Base-by-base conservation (phyloP, 2,113 vertebrate species). In the Lota lota region DNA sequence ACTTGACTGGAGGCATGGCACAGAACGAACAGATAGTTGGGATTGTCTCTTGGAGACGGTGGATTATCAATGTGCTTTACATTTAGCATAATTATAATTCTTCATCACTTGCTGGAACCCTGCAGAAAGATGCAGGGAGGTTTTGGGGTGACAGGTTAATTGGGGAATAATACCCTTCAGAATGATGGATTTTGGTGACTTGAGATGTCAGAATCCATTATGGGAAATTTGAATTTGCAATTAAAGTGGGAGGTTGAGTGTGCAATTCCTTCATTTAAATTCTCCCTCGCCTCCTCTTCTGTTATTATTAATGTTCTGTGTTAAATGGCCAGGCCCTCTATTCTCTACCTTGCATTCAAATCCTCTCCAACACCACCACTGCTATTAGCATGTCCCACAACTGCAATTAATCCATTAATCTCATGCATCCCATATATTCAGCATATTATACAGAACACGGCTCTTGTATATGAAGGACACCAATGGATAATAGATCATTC, bases 161-260 rank as follows among this genome's bases (percentile, higher is more conserved):
- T 92, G 91, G 90, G 88, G 89, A 92, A 91, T 92, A 92, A 93
- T 91, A 90, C 88, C 91, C 87, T 92, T 91, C 90, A 91, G 88
- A 92, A 92, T 93, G 92, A 93, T 92, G 88, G 92, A 93, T 93
- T 93, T 93, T 91, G 86, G 90, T 92, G 91, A 92, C 91, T 93
- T 89, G 88, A 93, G 89, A 91, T 92, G 91, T 91, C 91, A 89
- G 87, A 90, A 90, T 92, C 90, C 87, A 92, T 93, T 92, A 91
- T 87, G 87, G 77, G 82, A 90, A 86, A 90, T 91, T 92, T 88
- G 88, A 93, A 92, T 92, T 90, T 90, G 88, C 90, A 92, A 93
- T 93, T 92, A 92, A 91, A 91, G 87, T 82, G 85, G 87, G 77
- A 90, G 79, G 90, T 76, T 83, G 86, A 83, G 78, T 88, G 77